Percentiles rank a stretch among this genome's conserved stretches.
These are phyloP conservation scores for Corythaeola cristata DNA, from an alignment of 2,113 vertebrate genomes.

Conservation along the genomic window DNA sequence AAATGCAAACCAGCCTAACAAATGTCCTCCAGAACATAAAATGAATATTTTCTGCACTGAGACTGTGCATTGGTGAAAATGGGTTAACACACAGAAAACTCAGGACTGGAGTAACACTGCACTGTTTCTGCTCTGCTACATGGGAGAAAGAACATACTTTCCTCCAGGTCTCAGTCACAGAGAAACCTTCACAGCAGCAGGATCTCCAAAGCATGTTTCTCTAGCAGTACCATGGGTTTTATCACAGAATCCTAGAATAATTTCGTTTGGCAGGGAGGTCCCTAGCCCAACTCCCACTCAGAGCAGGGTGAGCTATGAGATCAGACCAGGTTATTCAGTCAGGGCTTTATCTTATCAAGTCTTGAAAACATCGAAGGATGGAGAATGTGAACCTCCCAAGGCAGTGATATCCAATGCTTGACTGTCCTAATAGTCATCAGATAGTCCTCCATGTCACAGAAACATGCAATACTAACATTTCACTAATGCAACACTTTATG, in stretches of 20 bases:
- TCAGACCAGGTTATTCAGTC: not conserved
- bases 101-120: not conserved
- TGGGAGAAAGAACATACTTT: not conserved
- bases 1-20: not conserved
- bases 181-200: not conserved
- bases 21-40: not conserved
- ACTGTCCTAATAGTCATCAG: not conserved
- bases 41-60: not conserved
- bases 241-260: not conserved
- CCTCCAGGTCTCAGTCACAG: not conserved
- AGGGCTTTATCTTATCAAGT: not conserved
- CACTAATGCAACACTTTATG: rapidly evolving
- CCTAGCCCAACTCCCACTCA: not conserved
- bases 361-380: not conserved
- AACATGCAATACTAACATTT: not conserved
- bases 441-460: not conserved
- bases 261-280: not conserved
- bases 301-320: not conserved
- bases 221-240: not conserved
- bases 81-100: not conserved
- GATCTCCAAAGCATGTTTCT: not conserved
- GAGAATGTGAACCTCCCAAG: not conserved
- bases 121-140: not conserved
- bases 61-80: not conserved
- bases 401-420: not conserved